Base-by-base conservation (phyloP, 2,888 invertebrate species). In the Trissolcus brochymenae region DNA sequence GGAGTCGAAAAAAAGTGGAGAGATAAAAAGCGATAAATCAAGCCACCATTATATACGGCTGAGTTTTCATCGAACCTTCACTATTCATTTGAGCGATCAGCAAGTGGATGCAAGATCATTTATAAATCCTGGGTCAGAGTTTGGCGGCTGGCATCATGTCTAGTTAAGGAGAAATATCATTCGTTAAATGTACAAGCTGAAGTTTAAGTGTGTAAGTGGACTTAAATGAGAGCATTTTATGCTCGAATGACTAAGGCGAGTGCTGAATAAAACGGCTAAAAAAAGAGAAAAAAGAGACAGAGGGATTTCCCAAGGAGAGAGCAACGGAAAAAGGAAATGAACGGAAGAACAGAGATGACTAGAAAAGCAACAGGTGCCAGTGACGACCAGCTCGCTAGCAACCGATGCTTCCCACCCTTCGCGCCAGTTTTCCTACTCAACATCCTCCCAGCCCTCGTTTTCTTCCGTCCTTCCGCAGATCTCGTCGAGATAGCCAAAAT, bases 291-390 rank as follows among this genome's bases (percentile, higher is more conserved):
- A 66, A 70, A 50, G 70, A 76, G 72, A 76, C 65, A 77, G 73
- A 64, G 55, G 70, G 60, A 61, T 53, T 77, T 74, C 65, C 59
- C 68, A 72, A 78, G 78, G 68, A 79, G 79, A 77, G 68, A 54
- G 77, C 75, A 62, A 76, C 76, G 76, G 76, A 72, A 67, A 72
- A 74, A 75, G 64, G 78, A 71, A 81, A 76, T 74, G 59, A 77
- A 79, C 59, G 78, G 82, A 72, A 81, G 75, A 79, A 75, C 75
- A 79, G 83, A 82, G 81, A 80, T 82, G 83, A 82, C 83, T 85
- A 85, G 84, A 85, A 85, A 84, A 86, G 87, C 88, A 88, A 88
- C 88, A 88, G 88, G 88, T 88, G 87, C 83, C 85, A 83, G 84
- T 82, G 86, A 84, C 78, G 78, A 81, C 85, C 84, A 84, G 84